These are phyloP conservation scores for Oxytorus armatus DNA, from an alignment of 2,888 invertebrate species.

Conservation along the genomic window DNA sequence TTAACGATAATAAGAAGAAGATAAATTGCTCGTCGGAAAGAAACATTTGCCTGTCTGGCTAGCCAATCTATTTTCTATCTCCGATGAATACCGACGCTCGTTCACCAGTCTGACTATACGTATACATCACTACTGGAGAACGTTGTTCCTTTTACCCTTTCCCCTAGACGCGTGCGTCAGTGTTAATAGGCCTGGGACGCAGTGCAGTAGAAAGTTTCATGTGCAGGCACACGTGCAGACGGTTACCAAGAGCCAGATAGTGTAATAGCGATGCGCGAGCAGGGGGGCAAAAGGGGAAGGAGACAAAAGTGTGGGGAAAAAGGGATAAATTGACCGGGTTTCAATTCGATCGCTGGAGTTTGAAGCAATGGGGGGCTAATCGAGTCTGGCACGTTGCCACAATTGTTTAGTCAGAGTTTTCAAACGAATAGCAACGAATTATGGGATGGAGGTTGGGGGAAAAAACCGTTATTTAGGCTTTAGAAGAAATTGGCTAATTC, in stretches of 20 bases:
- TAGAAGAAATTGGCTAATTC: slow-evolving; percentile 5
- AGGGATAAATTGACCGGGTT: slow-evolving; percentile 59
- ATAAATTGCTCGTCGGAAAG: slow-evolving; percentile 1
- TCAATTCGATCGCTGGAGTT: slow-evolving; percentile 54
- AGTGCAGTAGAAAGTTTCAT: slow-evolving; percentile 59
- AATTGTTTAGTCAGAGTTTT: slow-evolving; percentile 48
- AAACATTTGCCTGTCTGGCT: background rate
- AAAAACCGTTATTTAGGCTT: background rate
- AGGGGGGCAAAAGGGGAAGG: background rate
- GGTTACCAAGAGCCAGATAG: no score
- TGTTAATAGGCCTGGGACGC: slow-evolving; percentile 42
- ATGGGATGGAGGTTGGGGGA: background rate
- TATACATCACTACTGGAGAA: slow-evolving; percentile 9
- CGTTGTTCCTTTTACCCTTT: background rate
- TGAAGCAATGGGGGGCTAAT: slow-evolving; percentile 54
- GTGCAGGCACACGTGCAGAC: slow-evolving; percentile 33
- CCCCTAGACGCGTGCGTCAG: slow-evolving; percentile 8
- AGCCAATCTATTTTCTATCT: slow-evolving; percentile 17
- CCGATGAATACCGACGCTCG: slow-evolving; percentile 20
- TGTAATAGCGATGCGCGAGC: background rate
- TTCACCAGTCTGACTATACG: background rate
- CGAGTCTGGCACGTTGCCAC: slow-evolving; percentile 62
- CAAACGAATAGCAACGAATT: slow-evolving; percentile 10
- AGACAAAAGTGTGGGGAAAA: slow-evolving; percentile 3
- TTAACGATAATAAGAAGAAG: background rate